Evolutionary conservation across 37 sponge, comb jelly and placozoan genomes (phyloP).

Genomic region (Tethya wilhelma): DNA sequence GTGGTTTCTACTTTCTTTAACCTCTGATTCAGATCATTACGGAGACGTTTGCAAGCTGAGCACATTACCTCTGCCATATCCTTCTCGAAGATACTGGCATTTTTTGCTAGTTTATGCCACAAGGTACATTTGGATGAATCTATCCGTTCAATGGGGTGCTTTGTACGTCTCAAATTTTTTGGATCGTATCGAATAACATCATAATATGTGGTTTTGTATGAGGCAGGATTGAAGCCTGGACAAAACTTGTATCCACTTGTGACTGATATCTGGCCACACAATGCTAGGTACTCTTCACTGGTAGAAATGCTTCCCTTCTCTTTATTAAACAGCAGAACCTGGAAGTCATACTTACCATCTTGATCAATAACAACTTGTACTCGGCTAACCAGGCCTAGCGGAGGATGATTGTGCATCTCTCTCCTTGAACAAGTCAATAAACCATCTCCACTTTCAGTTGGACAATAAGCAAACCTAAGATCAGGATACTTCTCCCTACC

Average conservation of each 20-base stretch:
- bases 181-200: slow-evolving; percentile 36
- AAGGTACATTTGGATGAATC: slow-evolving; percentile 28
- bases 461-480: slow-evolving; percentile 3
- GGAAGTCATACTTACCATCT: slow-evolving; percentile 20
- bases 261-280: not conserved
- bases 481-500: slow-evolving; percentile 15
- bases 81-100: slow-evolving; percentile 34
- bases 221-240: slow-evolving; percentile 28
- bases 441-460: slow-evolving; percentile 3
- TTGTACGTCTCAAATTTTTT: slow-evolving; percentile 28
- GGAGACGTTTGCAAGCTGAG: slow-evolving; percentile 33
- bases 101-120: slow-evolving; percentile 33
- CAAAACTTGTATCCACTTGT: slow-evolving; percentile 42
- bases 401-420: slow-evolving; percentile 34
- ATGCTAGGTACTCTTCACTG: not conserved
- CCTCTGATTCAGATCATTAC: slow-evolving; percentile 17
- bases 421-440: slow-evolving; percentile 7
- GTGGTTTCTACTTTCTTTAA: not conserved
- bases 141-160: slow-evolving; percentile 30
- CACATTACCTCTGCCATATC: slow-evolving; percentile 9
- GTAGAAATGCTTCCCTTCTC: slow-evolving; percentile 15
- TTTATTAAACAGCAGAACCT: slow-evolving; percentile 13
- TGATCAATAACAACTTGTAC: slow-evolving; percentile 14
- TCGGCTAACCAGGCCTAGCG: slow-evolving; percentile 16
- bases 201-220: slow-evolving; percentile 7